A percentile compares a stretch with the other conserved stretches of the same genome.
Evolutionary conservation across 2,888 invertebrate genomes (phyloP).

Genomic region (Pristionchus exspectatus): DNA sequence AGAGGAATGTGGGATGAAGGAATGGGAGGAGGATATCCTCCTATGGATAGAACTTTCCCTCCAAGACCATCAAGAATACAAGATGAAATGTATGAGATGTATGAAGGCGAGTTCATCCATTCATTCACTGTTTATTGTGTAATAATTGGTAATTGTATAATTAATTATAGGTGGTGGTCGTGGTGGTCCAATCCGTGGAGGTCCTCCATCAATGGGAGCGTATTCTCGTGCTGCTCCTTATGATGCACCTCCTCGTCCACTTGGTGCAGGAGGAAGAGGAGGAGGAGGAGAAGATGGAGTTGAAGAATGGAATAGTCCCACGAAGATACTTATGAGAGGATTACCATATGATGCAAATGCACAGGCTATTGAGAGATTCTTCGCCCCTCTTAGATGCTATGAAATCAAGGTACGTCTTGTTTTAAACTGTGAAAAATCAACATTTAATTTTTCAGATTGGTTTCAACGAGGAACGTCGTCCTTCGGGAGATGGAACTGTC

Average conservation of each 20-base stretch:
- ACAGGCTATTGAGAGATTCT: conserved; percentile 69
- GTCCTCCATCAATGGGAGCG: conserved; percentile 20
- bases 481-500: conserved; percentile 74
- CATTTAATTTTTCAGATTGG: conserved; percentile 58
- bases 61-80: background rate
- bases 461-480: conserved; percentile 66
- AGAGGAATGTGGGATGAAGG: conserved; percentile 18
- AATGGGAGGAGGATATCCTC: background rate
- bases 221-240: conserved; percentile 50
- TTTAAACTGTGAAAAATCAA: background rate
- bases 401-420: conserved; percentile 64
- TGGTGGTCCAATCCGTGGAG: conserved; percentile 51
- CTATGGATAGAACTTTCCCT: conserved; percentile 27
- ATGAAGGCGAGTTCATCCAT: background rate
- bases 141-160: background rate
- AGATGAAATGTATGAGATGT: background rate
- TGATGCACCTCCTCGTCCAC: conserved; percentile 43
- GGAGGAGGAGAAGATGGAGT: background rate
- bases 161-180: background rate
- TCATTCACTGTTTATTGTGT: background rate
- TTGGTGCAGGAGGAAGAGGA: conserved; percentile 4
- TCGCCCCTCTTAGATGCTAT: conserved; percentile 68
- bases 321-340: conserved; percentile 72
- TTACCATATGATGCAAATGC: conserved; percentile 71
- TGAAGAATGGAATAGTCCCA: conserved; percentile 49